These are phyloP conservation scores for Limnephilus auricula DNA, from an alignment of 2,888 invertebrate genomes.

Conservation along the genomic window DNA sequence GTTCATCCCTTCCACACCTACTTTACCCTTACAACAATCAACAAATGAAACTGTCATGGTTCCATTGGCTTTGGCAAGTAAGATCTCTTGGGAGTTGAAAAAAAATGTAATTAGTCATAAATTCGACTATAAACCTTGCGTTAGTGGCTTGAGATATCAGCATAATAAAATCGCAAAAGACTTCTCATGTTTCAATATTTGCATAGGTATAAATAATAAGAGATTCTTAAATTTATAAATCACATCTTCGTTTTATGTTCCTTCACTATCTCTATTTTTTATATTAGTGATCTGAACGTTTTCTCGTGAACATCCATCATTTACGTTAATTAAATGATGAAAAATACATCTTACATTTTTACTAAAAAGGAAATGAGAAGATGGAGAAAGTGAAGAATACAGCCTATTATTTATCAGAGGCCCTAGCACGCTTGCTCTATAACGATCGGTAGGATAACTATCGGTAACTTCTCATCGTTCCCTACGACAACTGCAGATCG, in stretches of 20 bases:
- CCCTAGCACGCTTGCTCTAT: too few relatives aligned
- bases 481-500: too few relatives aligned
- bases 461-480: too few relatives aligned
- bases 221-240: not conserved
- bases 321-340: not conserved
- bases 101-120: too few relatives aligned
- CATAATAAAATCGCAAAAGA: too few relatives aligned
- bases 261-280: not conserved
- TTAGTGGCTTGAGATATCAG: too few relatives aligned
- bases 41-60: not conserved
- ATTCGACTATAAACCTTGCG: too few relatives aligned
- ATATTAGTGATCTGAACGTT: not conserved
- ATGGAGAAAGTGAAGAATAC: not conserved
- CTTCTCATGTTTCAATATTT: not conserved
- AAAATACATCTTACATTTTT: not conserved
- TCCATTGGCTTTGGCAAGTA: too few relatives aligned
- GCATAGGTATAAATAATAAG: not conserved
- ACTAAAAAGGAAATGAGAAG: not conserved
- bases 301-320: not conserved
- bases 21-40: not conserved
- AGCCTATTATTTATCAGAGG: not conserved
- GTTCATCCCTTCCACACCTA: too few relatives aligned
- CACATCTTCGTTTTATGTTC: not conserved
- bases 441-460: too few relatives aligned
- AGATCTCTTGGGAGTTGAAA: too few relatives aligned